Conservation (phyloP, 2,113 vertebrate genomes). For the Arvicanthis niloticus region DNA sequence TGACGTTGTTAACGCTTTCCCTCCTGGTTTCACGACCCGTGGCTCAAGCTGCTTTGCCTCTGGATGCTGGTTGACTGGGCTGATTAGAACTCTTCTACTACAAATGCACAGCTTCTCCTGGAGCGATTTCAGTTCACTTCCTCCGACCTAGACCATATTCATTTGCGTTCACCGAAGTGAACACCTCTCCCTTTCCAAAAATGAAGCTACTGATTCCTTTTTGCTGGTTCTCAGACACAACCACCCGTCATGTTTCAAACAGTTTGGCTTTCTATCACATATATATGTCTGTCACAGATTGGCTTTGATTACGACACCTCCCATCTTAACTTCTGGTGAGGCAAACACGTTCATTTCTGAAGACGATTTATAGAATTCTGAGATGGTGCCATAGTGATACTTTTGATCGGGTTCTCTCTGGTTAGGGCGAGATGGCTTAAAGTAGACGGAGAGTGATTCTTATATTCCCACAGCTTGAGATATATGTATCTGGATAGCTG, state of each 20-base stretch:
- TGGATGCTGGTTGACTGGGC: neutral
- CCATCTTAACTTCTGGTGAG: slow-evolving; percentile 14
- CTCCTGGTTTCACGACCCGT: slow-evolving; percentile 57
- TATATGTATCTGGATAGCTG: neutral
- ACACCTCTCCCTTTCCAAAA: neutral
- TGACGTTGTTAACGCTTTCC: slow-evolving; percentile 88
- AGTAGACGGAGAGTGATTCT: neutral
- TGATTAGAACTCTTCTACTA: neutral
- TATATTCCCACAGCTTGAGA: neutral
- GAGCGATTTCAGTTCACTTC: neutral
- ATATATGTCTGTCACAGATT: slow-evolving; percentile 40
- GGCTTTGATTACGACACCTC: slow-evolving; percentile 38
- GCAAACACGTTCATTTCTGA: neutral
- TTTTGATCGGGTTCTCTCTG: neutral
- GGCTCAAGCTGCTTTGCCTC: neutral
- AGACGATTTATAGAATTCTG: neutral
- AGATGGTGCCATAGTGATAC: neutral
- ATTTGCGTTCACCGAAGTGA: accelerated
- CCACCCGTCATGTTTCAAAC: slow-evolving; percentile 36
- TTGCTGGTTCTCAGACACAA: slow-evolving; percentile 28
- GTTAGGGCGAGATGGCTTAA: neutral
- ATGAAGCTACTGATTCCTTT: neutral
- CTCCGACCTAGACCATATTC: neutral
- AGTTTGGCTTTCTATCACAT: slow-evolving; percentile 25
- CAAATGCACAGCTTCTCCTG: neutral